Evolutionary conservation across 30 jellyfish, hydroid and myxozoan genomes (phyloP).

Genomic region (Aurelia aurita complex sp. Pacific): DNA sequence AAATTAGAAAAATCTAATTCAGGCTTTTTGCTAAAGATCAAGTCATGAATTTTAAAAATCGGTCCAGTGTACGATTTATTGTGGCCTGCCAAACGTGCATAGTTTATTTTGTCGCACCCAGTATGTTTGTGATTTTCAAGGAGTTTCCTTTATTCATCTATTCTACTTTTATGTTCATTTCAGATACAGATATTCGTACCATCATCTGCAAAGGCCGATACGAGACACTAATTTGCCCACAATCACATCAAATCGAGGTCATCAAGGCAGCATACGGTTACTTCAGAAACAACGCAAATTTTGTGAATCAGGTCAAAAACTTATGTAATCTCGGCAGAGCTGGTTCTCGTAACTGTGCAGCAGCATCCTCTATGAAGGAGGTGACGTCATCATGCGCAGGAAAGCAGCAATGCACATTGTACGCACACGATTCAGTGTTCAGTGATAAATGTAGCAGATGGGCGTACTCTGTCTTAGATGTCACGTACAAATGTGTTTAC

Average conservation of each 20-base stretch:
- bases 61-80: too few species aligned
- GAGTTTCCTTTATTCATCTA: background rate
- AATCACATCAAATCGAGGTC: slow-evolving; percentile 22
- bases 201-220: slow-evolving; percentile 63
- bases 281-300: background rate
- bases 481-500: slow-evolving; percentile 35
- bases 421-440: slow-evolving; percentile 45
- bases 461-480: slow-evolving; percentile 44
- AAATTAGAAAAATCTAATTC: too few species aligned
- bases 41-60: too few species aligned
- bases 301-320: slow-evolving; percentile 3
- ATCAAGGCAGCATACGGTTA: slow-evolving; percentile 35
- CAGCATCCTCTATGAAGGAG: slow-evolving; percentile 17
- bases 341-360: slow-evolving; percentile 10
- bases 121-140: too few species aligned
- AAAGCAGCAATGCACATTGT: slow-evolving; percentile 31
- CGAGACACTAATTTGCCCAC: slow-evolving; percentile 57
- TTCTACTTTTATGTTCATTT: background rate
- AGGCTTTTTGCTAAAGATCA: too few species aligned
- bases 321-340: slow-evolving; percentile 10
- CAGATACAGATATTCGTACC: slow-evolving; percentile 38
- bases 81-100: too few species aligned
- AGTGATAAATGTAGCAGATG: slow-evolving; percentile 32
- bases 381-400: slow-evolving; percentile 27
- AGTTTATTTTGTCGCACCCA: too few species aligned